phyloP scores from a whole-genome alignment of 1,140 invertebrate species.

The Aleiodes sp. region DNA sequence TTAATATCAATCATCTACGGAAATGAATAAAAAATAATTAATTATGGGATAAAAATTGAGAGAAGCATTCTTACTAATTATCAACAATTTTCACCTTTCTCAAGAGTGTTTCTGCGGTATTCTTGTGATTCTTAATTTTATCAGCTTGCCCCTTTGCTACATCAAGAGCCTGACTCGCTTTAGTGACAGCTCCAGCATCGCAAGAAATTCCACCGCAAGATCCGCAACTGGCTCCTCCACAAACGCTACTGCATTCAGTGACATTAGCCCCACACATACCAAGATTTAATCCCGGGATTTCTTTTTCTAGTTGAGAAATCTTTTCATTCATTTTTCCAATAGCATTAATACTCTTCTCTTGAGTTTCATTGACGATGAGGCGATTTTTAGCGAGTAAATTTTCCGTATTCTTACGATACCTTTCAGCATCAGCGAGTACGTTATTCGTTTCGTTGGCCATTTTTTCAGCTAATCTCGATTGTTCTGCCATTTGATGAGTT shows the following conservation, averaged over 20 bases:
- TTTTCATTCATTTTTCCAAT: constrained; percentile 73
- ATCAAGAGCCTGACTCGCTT: constrained; percentile 84
- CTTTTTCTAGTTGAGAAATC: constrained; percentile 73
- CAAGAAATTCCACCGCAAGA: constrained; percentile 92
- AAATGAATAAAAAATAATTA: constrained; percentile 36
- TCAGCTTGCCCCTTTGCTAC: constrained; percentile 85
- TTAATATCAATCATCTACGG: constrained; percentile 72
- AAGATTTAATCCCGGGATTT: constrained; percentile 87
- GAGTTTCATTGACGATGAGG: constrained; percentile 75
- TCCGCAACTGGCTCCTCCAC: constrained; percentile 93
- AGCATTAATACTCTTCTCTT: constrained; percentile 75
- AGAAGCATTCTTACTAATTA: constrained; percentile 23
- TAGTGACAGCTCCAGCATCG: constrained; percentile 86
- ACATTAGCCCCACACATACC: constrained; percentile 89
- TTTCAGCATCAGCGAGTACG: constrained; percentile 78
- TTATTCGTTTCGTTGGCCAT: constrained; percentile 67
- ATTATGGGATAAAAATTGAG: not conserved
- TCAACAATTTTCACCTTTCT: constrained; percentile 67
- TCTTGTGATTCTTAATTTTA: constrained; percentile 82
- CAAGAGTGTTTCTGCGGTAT: constrained; percentile 76
- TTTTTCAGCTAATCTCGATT: constrained; percentile 75
- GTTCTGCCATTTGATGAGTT: constrained; percentile 81
- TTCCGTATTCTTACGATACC: constrained; percentile 85
- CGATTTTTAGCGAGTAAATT: constrained; percentile 77
- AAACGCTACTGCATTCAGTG: constrained; percentile 87